Conservation (phyloP, 2,888 invertebrate species). For the Poecilobothrus nobilitatus region DNA sequence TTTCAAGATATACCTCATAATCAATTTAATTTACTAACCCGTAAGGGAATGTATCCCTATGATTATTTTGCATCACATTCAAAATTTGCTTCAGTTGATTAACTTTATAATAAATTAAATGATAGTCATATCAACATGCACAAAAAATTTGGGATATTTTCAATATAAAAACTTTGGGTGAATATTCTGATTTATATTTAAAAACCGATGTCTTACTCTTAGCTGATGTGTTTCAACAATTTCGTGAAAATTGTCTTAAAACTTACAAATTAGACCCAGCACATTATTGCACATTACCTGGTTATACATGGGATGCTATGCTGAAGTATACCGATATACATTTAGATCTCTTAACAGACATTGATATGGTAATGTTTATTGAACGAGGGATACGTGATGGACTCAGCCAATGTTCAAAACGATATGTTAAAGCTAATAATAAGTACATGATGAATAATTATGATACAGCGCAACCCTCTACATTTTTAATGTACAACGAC, state of each 20-base stretch:
- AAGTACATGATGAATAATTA: constrained; percentile 9
- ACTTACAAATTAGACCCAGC: not conserved
- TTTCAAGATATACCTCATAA: too few species aligned
- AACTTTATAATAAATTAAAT: constrained; percentile 14
- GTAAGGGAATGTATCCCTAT: too few species aligned
- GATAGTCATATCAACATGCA: constrained; percentile 23
- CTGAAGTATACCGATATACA: constrained; percentile 24
- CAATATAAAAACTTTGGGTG: constrained; percentile 24
- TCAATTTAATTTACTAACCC: too few species aligned
- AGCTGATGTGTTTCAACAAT: constrained; percentile 15
- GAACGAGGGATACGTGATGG: constrained; percentile 13
- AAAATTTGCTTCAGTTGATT: too few species aligned
- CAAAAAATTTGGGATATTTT: constrained; percentile 27
- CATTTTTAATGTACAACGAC: not conserved
- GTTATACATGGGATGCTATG: not conserved
- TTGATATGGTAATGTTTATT: constrained; percentile 14
- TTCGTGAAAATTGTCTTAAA: not conserved
- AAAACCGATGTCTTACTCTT: constrained; percentile 35
- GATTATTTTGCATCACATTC: too few species aligned
- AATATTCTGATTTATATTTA: constrained; percentile 30
- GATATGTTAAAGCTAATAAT: constrained; percentile 14
- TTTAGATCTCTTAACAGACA: constrained; percentile 10
- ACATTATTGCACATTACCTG: not conserved
- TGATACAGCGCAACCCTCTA: not conserved
- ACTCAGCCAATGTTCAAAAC: constrained; percentile 11